Conservation (phyloP, 2,113 vertebrate genomes). For the Copsychus sechellarum region DNA sequence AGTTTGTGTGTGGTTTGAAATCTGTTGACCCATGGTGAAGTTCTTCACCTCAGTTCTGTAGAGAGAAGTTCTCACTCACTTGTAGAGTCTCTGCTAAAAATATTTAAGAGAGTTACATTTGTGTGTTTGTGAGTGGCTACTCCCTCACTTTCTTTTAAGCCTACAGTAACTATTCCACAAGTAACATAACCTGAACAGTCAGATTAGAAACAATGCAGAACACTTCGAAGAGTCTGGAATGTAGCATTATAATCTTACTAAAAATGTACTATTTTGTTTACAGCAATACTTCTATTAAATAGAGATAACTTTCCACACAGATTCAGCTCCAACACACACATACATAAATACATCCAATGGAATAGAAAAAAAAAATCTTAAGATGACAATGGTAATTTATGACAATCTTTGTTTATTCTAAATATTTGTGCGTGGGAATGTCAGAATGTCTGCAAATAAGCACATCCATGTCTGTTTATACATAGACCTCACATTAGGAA, state of each 20-base stretch:
- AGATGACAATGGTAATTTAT: background rate
- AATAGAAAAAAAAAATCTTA: background rate
- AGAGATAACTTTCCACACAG: background rate
- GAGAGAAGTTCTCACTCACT: conserved; percentile 75
- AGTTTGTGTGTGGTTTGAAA: conserved; percentile 88
- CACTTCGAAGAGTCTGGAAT: background rate
- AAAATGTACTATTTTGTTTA: background rate
- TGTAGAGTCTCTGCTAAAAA: conserved; percentile 70
- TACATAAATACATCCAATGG: background rate
- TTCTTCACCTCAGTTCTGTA: conserved; percentile 53
- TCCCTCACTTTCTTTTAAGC: background rate
- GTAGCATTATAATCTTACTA: background rate
- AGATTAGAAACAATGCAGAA: background rate
- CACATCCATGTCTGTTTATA: background rate
- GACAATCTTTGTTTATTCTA: background rate
- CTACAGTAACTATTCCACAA: background rate
- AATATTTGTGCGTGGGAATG: background rate
- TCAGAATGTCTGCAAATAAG: background rate
- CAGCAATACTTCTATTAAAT: background rate
- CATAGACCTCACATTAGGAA: background rate
- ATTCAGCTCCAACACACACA: background rate
- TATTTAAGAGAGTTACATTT: conserved; percentile 39
- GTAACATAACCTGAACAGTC: background rate
- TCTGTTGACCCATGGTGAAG: conserved; percentile 91
- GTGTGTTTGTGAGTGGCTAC: background rate